Evolutionary conservation across 2,113 vertebrate species (phyloP).

Genomic region (Podarcis cretensis): DNA sequence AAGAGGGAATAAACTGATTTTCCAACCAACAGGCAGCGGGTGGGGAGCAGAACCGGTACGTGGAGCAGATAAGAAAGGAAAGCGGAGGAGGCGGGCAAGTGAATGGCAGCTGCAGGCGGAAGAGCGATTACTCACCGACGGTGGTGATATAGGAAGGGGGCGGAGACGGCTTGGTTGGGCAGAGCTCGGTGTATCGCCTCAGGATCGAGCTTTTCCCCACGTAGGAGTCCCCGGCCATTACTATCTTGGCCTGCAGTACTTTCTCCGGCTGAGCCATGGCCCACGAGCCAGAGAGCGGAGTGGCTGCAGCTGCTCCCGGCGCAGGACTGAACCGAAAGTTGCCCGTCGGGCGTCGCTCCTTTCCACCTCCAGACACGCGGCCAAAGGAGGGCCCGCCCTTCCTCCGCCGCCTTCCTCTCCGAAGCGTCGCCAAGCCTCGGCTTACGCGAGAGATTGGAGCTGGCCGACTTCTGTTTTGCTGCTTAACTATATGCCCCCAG

Average conservation of each 20-base stretch:
- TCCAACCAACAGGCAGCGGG: background rate
- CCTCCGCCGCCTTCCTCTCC: background rate
- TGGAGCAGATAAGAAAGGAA: too few species aligned
- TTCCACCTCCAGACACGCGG: too few species aligned
- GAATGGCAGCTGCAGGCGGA: background rate
- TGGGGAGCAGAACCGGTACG: background rate
- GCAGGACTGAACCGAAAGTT: background rate
- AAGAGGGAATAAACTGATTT: background rate
- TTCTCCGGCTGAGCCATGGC: conserved; percentile 12
- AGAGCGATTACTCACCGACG: conserved; percentile 66
- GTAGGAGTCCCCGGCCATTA: conserved; percentile 72
- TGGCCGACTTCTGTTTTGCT: background rate
- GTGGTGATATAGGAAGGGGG: conserved; percentile 66
- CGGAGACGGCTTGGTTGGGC: background rate
- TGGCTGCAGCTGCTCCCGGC: background rate
- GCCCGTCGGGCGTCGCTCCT: background rate
- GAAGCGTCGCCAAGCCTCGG: background rate
- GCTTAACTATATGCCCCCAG: background rate
- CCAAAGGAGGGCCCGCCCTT: background rate
- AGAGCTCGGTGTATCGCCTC: conserved; percentile 63
- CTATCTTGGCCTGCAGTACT: conserved; percentile 64
- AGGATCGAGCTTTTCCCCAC: conserved; percentile 75
- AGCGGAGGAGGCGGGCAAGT: accelerated
- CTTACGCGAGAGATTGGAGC: too few species aligned
- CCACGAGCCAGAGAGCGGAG: background rate